Base-by-base conservation (phyloP, 2,888 invertebrate species). In the Cheilosia vulpina region DNA sequence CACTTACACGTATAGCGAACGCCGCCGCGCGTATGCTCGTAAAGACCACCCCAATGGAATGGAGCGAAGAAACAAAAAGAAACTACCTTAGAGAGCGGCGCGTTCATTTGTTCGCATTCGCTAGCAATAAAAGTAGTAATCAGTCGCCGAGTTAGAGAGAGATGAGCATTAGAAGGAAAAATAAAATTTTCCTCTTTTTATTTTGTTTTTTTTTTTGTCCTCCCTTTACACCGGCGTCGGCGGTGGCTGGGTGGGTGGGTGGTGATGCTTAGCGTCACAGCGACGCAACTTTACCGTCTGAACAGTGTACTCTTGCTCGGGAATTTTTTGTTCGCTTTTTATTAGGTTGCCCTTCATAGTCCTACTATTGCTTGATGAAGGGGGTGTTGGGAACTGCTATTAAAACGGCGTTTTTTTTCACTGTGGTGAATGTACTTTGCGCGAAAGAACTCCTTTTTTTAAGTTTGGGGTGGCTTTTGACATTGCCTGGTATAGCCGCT, bases 81-180 rank as follows among this genome's bases (percentile, higher is more conserved):
- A 89, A 88, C 88, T 90, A 89, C 89, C 90, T 89, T 90, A 85
- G 89, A 88, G 87, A 89, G 88, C 88, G 72, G 71, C 84, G 84
- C 84, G 80, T 84, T 84, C 84, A 84, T 84, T 84, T 84, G 80
- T 80, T 84, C 80, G 73, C 73, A 83, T 83, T 91, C 89, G 90
- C 89, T 91, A 89, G 91, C 91, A 91, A 91, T 92, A 91, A 92
- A 91, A 91, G 90, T 91, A 92, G 92, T 92, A 92, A 92, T 91
- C 91, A 92, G 89, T 88, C 89, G 89, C 87, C 90, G 91, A 91
- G 90, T 91, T 91, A 91, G 92, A 91, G 91, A 91, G 92, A 92
- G 91, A 91, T 91, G 91, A 90, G 90, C 88, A 90, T 91, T 91
- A 91, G 90, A 90, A 88, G 84, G 89, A 88, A 82, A 87, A 85